phyloP scores from a whole-genome alignment of 2,113 vertebrate species.

The Glaucomys volans region DNA sequence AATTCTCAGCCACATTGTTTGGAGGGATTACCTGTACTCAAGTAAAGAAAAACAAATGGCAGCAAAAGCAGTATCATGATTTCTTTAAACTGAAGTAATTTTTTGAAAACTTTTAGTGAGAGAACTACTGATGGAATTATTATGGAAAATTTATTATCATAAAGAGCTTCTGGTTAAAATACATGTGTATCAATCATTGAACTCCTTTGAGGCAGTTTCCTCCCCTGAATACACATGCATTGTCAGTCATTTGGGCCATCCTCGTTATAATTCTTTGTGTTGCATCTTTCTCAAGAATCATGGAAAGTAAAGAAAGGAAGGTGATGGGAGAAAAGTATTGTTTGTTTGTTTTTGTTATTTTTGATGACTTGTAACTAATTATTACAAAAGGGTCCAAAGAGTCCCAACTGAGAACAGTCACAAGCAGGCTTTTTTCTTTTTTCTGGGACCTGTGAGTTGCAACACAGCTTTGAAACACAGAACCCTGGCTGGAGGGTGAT shows the following conservation, averaged over 20 bases:
- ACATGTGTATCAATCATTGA: not conserved
- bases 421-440: not conserved
- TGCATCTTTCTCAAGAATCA: not conserved
- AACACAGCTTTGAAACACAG: not conserved
- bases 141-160: not conserved
- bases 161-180: constrained; percentile 29
- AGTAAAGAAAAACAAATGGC: not conserved
- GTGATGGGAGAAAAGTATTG: not conserved
- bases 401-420: not conserved
- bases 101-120: not conserved
- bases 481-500: not conserved
- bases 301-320: not conserved
- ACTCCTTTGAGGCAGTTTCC: not conserved
- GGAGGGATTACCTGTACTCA: not conserved
- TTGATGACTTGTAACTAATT: not conserved
- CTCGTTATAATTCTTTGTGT: not conserved
- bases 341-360: not conserved
- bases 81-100: not conserved
- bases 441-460: not conserved
- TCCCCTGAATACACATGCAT: not conserved
- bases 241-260: not conserved
- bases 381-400: not conserved
- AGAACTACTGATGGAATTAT: not conserved
- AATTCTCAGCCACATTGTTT: not conserved
- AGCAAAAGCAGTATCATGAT: not conserved